Base-by-base conservation (phyloP, 2,113 vertebrate genomes). In the Raphicerus campestris region DNA sequence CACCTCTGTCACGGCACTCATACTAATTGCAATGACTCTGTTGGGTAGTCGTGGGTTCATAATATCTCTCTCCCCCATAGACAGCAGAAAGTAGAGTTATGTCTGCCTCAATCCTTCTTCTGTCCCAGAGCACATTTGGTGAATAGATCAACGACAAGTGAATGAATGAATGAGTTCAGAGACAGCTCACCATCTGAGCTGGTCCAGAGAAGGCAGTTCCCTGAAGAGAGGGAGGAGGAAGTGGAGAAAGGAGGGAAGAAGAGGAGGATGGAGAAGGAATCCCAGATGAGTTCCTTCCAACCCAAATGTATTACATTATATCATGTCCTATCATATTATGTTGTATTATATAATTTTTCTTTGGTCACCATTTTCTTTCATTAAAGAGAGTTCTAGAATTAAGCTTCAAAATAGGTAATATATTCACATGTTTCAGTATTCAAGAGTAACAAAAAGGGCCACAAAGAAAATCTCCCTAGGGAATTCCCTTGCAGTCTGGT, bases 331-430 rank as follows among this genome's bases (percentile, higher is more conserved):
- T 56, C 26, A 53, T 75, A 77, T 56, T 58, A 60, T 26, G 11
- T 3, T 55, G 14, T 93, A 75, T 30, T 35, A 22, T 22, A 53
- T 73, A 49, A 45, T n/a, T 66, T 73, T 81, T 32, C 81, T 63
- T 58, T 86, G 49, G 49, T 28, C 61, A 70, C 17, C 8, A 60
- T 45, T 96, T 80, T 51, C 28, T 80, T 96, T 70, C 30, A n/a
- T 93, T 75, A 75, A 63, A 84, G n/a, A 32, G 26, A 55, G 14
- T 58, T 28, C 61, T 70, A 20, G 49, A 88, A 75, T 77, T 49
- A 90, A 58, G 58, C 56, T 80, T 93, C 22, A 49, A 61, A 39
- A 15, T 28, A 55, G 24, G 11, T 66, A 42, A 42, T 51, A 70
- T 19, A 85, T 19, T 35, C 15, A 80, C 28, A 6, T 7, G 8